Evolutionary conservation across 2,797 vertebrate species (phyloP).

Genomic region (Sebastolobus altivelis): DNA sequence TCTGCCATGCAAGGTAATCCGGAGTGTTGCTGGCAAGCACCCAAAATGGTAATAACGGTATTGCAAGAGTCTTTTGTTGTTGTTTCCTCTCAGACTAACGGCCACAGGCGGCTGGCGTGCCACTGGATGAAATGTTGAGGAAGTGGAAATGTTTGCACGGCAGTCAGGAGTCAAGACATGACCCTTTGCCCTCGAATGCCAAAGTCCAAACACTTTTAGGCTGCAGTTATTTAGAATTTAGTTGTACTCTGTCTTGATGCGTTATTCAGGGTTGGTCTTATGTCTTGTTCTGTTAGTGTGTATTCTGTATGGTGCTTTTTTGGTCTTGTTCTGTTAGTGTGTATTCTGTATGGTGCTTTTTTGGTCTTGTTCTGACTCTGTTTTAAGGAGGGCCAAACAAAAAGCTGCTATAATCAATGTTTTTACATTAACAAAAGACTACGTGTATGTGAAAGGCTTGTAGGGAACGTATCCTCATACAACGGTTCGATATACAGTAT

Average conservation of each 20-base stretch:
- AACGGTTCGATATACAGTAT: no score
- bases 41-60: constrained; percentile 86
- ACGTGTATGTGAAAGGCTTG: background rate
- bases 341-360: background rate
- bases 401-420: background rate
- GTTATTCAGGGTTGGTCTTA: constrained; percentile 9
- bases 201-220: constrained; percentile 31
- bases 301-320: background rate
- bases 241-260: background rate
- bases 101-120: constrained; percentile 66
- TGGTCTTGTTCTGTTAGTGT: background rate
- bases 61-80: constrained; percentile 81
- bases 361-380: background rate
- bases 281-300: background rate
- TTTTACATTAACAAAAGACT: background rate
- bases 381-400: background rate
- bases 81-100: constrained; percentile 78
- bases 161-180: constrained; percentile 53
- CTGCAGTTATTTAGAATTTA: constrained; percentile 9
- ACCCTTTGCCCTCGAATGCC: constrained; percentile 52
- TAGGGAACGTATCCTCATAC: no score
- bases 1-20: constrained; percentile 85
- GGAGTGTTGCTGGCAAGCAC: constrained; percentile 80
- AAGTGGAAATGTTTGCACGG: constrained; percentile 73
- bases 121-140: constrained; percentile 71